Evolutionary conservation across 2,113 vertebrate genomes (phyloP).

Genomic region (Tupaia tana): DNA sequence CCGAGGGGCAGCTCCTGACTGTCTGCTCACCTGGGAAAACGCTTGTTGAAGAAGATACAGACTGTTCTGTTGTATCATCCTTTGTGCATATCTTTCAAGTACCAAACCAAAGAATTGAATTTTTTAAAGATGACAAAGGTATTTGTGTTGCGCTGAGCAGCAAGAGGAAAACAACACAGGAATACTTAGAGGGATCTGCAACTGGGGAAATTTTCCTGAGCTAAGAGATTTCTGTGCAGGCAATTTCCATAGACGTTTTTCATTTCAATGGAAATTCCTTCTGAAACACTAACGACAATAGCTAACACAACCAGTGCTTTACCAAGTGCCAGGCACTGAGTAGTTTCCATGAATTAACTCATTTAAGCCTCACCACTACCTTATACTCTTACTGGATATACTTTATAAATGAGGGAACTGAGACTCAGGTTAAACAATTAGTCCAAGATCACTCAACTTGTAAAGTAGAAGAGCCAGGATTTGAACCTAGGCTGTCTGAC

Average conservation of each 20-base stretch:
- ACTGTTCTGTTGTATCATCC: background rate
- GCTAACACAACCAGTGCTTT: background rate
- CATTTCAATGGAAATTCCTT: slow-evolving; percentile 75
- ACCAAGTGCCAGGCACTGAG: background rate
- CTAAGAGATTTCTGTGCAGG: slow-evolving; percentile 65
- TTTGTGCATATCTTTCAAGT: slow-evolving; percentile 22
- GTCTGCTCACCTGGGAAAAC: background rate
- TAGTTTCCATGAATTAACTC: background rate
- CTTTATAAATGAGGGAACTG: background rate
- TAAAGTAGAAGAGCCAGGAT: background rate
- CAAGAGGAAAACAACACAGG: slow-evolving; percentile 4
- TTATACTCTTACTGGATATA: background rate
- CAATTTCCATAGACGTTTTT: slow-evolving; percentile 66
- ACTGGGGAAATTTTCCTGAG: slow-evolving; percentile 65
- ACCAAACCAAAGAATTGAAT: slow-evolving; percentile 31
- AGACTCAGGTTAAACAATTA: background rate
- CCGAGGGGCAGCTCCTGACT: background rate
- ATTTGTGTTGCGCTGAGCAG: background rate
- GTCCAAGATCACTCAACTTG: background rate
- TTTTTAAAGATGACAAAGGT: slow-evolving; percentile 54
- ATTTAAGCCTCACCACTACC: background rate
- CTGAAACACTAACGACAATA: background rate
- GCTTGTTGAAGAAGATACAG: background rate
- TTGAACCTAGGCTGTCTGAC: background rate
- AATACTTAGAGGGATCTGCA: background rate